Evolutionary conservation across 2,888 invertebrate species (phyloP).

Genomic region (Zele albiditarsus): DNA sequence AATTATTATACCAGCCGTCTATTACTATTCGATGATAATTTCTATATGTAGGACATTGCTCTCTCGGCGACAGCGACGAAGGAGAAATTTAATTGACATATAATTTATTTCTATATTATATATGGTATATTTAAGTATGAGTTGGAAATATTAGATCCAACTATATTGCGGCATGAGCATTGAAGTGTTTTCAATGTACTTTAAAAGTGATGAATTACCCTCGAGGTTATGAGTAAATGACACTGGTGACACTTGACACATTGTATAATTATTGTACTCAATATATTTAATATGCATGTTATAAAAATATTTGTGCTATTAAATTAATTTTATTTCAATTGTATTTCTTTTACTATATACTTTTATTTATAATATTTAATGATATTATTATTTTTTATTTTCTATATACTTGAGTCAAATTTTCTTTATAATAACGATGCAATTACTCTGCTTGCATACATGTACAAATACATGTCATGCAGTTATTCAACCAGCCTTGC

Average conservation of each 20-base stretch:
- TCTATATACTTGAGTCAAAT: not conserved
- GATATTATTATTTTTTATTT: constrained; percentile 1
- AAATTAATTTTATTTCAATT: not conserved
- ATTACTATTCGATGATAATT: constrained; percentile 41
- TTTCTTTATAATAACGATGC: constrained; percentile 17
- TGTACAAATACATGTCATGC: not conserved
- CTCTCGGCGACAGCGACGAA: constrained; percentile 2
- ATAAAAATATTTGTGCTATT: not conserved
- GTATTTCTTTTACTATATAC: not conserved
- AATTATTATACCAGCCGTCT: constrained; percentile 43
- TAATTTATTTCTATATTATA: constrained; percentile 53
- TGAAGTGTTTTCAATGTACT: not conserved
- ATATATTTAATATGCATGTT: not conserved
- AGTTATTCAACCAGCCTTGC: constrained; percentile 40
- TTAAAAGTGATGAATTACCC: not conserved
- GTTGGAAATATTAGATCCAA: not conserved
- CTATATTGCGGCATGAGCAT: not conserved
- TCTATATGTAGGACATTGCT: not conserved
- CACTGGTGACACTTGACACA: not conserved
- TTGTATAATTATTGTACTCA: not conserved
- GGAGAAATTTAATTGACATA: constrained; percentile 60
- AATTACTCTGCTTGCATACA: not conserved
- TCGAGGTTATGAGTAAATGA: not conserved
- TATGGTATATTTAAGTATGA: not conserved
- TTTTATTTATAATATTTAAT: constrained; percentile 1